These are phyloP conservation scores for Hydropotes inermis DNA, from an alignment of 2,113 vertebrate species.

Conservation along the genomic window DNA sequence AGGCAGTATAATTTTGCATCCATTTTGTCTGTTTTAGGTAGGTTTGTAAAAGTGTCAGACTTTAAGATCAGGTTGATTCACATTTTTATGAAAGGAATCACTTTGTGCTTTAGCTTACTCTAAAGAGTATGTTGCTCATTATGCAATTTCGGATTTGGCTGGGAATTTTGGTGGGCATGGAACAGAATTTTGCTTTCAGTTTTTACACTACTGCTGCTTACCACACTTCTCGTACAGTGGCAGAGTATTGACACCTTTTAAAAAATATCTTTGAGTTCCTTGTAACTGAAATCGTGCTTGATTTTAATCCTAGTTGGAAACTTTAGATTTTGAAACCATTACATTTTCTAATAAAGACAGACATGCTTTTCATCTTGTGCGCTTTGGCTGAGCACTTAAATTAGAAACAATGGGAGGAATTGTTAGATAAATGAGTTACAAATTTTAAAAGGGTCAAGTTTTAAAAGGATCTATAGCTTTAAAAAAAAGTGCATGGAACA, in stretches of 20 bases:
- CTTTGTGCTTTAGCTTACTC: background rate
- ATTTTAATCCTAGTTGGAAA: constrained; percentile 34
- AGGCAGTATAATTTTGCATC: constrained; percentile 46
- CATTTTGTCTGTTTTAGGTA: constrained; percentile 66
- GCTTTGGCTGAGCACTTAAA: constrained; percentile 17
- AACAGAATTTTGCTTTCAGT: constrained; percentile 56
- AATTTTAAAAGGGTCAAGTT: constrained; percentile 39
- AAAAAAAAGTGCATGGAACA: background rate
- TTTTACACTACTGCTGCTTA: constrained; percentile 31
- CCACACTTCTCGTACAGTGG: background rate
- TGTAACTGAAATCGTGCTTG: background rate
- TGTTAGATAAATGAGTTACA: constrained; percentile 67
- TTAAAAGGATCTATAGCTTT: constrained; percentile 56
- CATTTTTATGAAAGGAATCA: background rate
- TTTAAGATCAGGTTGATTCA: constrained; percentile 23
- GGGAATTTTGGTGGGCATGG: constrained; percentile 46
- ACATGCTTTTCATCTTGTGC: constrained; percentile 48
- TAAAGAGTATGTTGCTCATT: constrained; percentile 24
- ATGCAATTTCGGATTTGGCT: constrained; percentile 29
- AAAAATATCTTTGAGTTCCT: constrained; percentile 7
- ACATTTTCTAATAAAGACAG: constrained; percentile 41
- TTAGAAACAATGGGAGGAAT: constrained; percentile 63
- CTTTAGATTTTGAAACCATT: constrained; percentile 34
- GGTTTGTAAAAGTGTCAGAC: constrained; percentile 13
- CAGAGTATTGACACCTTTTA: constrained; percentile 11